Evolutionary conservation across 2,113 vertebrate species (phyloP).

Genomic region (Rissa tridactyla): DNA sequence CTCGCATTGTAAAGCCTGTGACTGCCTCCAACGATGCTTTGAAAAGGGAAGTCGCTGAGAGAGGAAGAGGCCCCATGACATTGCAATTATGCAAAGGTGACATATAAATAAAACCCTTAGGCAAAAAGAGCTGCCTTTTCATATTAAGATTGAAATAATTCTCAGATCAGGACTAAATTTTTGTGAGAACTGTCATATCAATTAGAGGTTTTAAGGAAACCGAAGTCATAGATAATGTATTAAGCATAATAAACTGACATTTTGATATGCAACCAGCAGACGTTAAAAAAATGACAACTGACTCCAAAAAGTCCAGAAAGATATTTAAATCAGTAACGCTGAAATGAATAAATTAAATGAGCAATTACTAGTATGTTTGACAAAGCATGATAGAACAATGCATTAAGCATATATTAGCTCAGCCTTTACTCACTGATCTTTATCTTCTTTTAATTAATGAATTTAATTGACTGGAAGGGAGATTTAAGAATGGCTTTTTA

Average conservation of each 20-base stretch:
- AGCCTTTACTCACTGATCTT: constrained; percentile 48
- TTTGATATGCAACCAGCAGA: constrained; percentile 3
- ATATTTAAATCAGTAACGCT: constrained; percentile 1
- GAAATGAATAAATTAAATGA: constrained; percentile 35
- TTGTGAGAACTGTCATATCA: constrained; percentile 38
- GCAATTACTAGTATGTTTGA: constrained; percentile 41
- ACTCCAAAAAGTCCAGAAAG: constrained; percentile 19
- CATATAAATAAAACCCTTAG: not conserved
- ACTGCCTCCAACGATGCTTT: not conserved
- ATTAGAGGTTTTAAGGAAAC: constrained; percentile 48
- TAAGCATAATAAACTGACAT: constrained; percentile 8
- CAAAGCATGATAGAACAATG: constrained; percentile 45
- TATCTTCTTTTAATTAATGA: constrained; percentile 54
- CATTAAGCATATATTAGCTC: constrained; percentile 43
- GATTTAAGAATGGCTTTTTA: not conserved
- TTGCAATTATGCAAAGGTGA: not conserved
- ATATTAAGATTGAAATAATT: not conserved
- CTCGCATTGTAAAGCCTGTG: not conserved
- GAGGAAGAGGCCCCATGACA: not conserved
- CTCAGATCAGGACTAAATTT: not conserved
- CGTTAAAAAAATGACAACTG: not conserved
- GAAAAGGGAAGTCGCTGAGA: not conserved
- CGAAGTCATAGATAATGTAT: not conserved
- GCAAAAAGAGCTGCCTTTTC: constrained; percentile 20
- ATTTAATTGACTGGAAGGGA: constrained; percentile 44